Evolutionary conservation across 1,140 invertebrate species (phyloP).

Genomic region (Cydia splendana): DNA sequence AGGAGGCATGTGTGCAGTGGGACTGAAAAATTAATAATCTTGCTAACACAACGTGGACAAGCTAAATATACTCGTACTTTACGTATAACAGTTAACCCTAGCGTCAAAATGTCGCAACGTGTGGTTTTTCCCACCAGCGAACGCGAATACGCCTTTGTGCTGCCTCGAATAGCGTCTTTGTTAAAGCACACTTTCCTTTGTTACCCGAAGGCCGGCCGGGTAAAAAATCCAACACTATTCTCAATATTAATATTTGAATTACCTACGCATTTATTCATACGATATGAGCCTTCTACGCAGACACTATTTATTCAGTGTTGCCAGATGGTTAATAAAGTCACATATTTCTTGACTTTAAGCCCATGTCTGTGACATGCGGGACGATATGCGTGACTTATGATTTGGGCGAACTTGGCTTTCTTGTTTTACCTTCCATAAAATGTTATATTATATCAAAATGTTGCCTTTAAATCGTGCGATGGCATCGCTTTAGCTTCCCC

Average conservation of each 20-base stretch:
- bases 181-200: constrained; percentile 29
- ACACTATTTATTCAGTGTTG: neutral
- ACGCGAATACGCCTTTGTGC: constrained; percentile 12
- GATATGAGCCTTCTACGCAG: neutral
- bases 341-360: no score
- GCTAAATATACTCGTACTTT: neutral
- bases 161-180: constrained; percentile 20
- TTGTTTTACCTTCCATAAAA: no score
- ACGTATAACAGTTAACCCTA: constrained; percentile 7
- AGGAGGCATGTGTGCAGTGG: neutral
- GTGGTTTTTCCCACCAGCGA: neutral
- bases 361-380: no score
- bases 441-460: no score
- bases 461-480: no score
- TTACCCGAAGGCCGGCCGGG: neutral
- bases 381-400: no score
- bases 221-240: constrained; percentile 19
- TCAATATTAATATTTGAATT: neutral
- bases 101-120: constrained; percentile 16
- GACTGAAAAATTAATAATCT: no score
- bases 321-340: neutral
- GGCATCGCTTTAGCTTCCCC: no score
- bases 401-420: no score
- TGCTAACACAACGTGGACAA: no score
- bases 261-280: neutral